Base-by-base conservation (phyloP, 1,140 invertebrate genomes). In the Magallana gigas region DNA sequence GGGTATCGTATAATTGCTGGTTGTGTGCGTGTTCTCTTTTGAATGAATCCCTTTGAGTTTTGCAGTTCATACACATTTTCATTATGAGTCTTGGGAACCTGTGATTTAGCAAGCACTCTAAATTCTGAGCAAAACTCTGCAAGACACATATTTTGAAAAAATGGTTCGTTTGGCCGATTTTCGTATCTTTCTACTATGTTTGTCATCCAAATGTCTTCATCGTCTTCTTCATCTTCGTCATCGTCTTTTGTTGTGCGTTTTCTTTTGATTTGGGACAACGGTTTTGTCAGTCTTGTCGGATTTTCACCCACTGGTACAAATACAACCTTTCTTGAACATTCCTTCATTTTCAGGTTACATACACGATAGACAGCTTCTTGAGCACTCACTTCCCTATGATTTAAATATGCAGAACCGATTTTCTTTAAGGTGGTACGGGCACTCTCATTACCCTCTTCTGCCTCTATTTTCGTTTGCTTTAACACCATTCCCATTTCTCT, bases 291-390 rank as follows among this genome's bases (percentile, higher is more conserved):
- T 48, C 36, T 48, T 48, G 36, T 48, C 36, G 36, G 36, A 48
- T 48, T 48, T 2, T 48, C 36, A 48, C 36, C 36, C 36, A 48
- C 36, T 48, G 36, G 36, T 48, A 48, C 5, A 48, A 48, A 48
- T 4, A 48, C 36, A 48, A 48, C 36, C 36, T 48, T 48, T 48
- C 36, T 48, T 48, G 36, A 48, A 48, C 36, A 48, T 48, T 48
- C 36, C 36, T 48, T 48, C 36, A 48, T 48, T 48, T 48, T 48
- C 36, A 48, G 36, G 36, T 48, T 48, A 48, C 36, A 48, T 48
- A 88, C 85, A n/a, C 87, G 23, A 48, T 71, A 88, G 8, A 87
- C 62, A n/a, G 89, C 89, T 82, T 90, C 89, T 58, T 88, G 87
- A 58, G 68, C 89, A 80, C 85, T 85, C 6, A 90, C 71, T 80